Conservation (phyloP, 2,888 invertebrate genomes). For the Synanthedon vespiformis region DNA sequence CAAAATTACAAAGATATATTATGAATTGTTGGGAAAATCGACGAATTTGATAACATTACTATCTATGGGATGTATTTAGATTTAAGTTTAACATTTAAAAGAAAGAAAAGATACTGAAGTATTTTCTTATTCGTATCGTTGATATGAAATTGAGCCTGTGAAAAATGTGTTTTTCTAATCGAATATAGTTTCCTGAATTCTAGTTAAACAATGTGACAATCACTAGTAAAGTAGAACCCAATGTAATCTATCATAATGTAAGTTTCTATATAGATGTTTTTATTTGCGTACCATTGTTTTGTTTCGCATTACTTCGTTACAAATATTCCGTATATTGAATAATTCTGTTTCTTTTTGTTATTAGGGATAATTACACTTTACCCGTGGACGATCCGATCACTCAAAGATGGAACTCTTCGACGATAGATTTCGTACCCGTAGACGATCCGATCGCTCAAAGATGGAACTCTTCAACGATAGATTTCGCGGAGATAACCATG, state of each 20-base stretch:
- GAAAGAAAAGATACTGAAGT: too few relatives aligned
- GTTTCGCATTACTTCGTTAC: too few relatives aligned
- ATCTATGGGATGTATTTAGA: too few relatives aligned
- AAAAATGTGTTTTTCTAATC: background rate
- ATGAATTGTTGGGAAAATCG: too few relatives aligned
- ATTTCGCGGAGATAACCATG: conserved; percentile 75
- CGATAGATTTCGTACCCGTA: conserved; percentile 51
- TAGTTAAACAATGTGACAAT: background rate
- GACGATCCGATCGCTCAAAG: conserved; percentile 48
- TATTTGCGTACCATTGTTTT: too few relatives aligned
- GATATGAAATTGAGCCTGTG: too few relatives aligned
- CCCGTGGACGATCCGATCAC: conserved; percentile 42
- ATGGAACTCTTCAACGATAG: conserved; percentile 74
- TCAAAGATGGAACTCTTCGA: conserved; percentile 72
- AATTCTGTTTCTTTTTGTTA: conserved; percentile 21
- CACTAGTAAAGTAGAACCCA: conserved; percentile 17
- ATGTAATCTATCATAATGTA: conserved; percentile 25
- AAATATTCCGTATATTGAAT: conserved; percentile 20
- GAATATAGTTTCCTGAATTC: background rate
- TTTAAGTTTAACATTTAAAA: too few relatives aligned
- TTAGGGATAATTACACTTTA: conserved; percentile 47
- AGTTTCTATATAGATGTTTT: background rate
- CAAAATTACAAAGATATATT: too few relatives aligned
- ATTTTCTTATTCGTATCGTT: too few relatives aligned
- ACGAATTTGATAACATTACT: too few relatives aligned